Conservation (phyloP, 2,113 vertebrate species). For the Lonchura striata region DNA sequence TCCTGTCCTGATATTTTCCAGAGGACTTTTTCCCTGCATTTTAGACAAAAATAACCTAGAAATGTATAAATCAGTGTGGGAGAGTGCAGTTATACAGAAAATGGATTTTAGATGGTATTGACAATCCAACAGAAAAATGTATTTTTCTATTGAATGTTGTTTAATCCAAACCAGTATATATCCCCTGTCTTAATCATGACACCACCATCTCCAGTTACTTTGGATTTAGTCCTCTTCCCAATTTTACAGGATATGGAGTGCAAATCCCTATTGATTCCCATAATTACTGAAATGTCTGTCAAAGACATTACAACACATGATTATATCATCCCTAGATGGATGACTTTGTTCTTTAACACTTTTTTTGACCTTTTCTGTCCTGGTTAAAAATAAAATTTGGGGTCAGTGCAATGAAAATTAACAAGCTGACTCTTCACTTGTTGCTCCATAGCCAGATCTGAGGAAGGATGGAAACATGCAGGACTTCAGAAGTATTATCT, state of each 20-base stretch:
- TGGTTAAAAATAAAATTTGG: background rate
- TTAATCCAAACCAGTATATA: background rate
- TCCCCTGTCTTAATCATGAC: background rate
- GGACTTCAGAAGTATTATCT: background rate
- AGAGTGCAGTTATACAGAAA: background rate
- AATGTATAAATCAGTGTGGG: background rate
- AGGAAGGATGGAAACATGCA: background rate
- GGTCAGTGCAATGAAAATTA: background rate
- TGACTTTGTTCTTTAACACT: background rate
- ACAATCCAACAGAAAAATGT: background rate
- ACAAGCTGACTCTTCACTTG: background rate
- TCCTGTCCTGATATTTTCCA: background rate
- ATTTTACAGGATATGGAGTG: background rate
- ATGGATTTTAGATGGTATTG: background rate
- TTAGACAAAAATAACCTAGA: background rate
- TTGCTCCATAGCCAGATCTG: background rate
- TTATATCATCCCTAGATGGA: background rate
- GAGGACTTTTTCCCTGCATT: background rate
- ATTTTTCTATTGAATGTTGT: background rate
- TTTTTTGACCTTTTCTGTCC: background rate
- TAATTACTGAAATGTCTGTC: background rate
- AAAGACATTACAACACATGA: background rate
- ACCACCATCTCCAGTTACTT: background rate
- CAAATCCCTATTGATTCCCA: background rate
- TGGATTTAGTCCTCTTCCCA: background rate